Evolutionary conservation across 2,888 invertebrate species (phyloP).

Genomic region (Heterodera filipjevi): DNA sequence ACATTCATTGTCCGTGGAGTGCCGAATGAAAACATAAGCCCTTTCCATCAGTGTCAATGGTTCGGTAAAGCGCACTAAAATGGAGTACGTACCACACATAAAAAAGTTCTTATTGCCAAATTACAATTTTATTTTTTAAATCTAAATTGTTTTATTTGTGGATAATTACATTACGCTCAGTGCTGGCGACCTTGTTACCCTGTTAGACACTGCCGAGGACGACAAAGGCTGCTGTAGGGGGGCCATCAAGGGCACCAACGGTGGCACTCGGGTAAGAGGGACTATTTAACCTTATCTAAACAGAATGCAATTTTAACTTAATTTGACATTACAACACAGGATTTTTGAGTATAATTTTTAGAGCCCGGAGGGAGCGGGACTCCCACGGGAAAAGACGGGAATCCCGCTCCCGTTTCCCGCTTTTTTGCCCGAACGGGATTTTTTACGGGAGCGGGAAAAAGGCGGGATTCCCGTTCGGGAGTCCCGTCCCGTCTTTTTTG

Average conservation of each 20-base stretch:
- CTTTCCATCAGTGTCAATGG: conserved; percentile 44
- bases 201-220: conserved; percentile 86
- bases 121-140: too few relatives aligned
- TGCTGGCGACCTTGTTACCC: conserved; percentile 80
- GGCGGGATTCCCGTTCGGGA: too few relatives aligned
- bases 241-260: not conserved
- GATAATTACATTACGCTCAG: conserved; percentile 80
- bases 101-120: not conserved
- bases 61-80: conserved; percentile 11
- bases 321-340: too few relatives aligned
- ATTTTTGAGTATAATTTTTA: too few relatives aligned
- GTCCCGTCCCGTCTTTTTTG: too few relatives aligned
- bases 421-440: too few relatives aligned
- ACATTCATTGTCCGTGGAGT: conserved; percentile 68
- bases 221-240: conserved; percentile 96
- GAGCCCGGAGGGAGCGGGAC: too few relatives aligned
- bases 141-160: too few relatives aligned
- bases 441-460: too few relatives aligned
- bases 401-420: too few relatives aligned
- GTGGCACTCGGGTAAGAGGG: not conserved
- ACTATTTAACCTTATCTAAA: not conserved
- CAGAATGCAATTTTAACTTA: too few relatives aligned
- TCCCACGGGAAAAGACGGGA: too few relatives aligned
- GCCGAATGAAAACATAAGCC: conserved; percentile 64
- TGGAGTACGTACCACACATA: not conserved